phyloP scores from a whole-genome alignment of 2,888 invertebrate species.

The Trichacis sp. region DNA sequence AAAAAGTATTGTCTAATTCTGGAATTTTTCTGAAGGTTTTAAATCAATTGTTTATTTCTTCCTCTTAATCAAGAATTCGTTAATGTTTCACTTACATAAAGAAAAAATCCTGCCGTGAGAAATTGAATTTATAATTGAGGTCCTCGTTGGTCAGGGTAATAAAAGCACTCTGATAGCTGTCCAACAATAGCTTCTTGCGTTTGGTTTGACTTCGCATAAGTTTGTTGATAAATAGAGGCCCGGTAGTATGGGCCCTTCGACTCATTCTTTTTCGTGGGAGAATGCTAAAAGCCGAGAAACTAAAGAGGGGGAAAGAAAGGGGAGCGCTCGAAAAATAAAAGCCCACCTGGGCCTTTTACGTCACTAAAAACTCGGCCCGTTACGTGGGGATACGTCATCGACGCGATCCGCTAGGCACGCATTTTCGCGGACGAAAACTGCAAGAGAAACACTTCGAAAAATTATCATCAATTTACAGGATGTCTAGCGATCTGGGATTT shows the following conservation, averaged over 20 bases:
- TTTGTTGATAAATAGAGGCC: conserved; percentile 48
- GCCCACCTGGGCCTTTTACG: conserved; percentile 55
- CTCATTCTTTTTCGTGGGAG: conserved; percentile 32
- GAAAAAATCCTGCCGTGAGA: not conserved
- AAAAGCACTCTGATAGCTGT: not conserved
- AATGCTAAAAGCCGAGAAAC: conserved; percentile 19
- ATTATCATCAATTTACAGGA: too few relatives aligned
- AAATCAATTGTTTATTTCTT: not conserved
- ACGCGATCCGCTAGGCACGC: too few relatives aligned
- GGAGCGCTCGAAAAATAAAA: conserved; percentile 40
- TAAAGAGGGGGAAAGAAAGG: conserved; percentile 32
- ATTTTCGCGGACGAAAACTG: too few relatives aligned
- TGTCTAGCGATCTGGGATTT: too few relatives aligned
- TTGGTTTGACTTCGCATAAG: conserved; percentile 25
- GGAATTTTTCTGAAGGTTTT: too few relatives aligned
- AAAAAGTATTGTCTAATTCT: too few relatives aligned
- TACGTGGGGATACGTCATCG: conserved; percentile 49
- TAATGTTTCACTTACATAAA: not conserved
- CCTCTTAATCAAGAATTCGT: not conserved
- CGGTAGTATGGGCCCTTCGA: not conserved
- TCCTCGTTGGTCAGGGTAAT: not conserved
- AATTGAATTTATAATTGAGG: not conserved
- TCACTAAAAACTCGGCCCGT: conserved; percentile 51
- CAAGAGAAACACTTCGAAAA: too few relatives aligned
- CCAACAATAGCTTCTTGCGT: conserved; percentile 11